Percentiles rank a stretch among this genome's conserved stretches.
Evolutionary conservation across 2,113 vertebrate genomes (phyloP).

Genomic region (Cairina moschata): DNA sequence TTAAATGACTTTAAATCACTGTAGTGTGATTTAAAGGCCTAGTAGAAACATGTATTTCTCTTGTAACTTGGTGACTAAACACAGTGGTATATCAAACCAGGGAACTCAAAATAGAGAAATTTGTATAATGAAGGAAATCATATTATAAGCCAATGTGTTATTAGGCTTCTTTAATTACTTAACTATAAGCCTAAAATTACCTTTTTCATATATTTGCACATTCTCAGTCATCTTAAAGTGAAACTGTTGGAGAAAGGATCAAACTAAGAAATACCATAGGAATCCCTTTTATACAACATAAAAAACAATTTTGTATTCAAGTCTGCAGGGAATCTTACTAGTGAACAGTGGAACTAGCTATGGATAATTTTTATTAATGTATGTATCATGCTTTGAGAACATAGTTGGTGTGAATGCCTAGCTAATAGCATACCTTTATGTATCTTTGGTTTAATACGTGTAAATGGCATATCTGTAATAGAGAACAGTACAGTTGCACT

Average conservation of each 20-base stretch:
- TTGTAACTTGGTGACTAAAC: slow-evolving; percentile 47
- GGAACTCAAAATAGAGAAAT: neutral
- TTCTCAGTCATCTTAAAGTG: slow-evolving; percentile 62
- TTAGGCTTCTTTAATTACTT: slow-evolving; percentile 60
- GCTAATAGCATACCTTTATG: slow-evolving; percentile 77
- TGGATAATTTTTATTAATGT: slow-evolving; percentile 72
- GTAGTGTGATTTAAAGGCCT: slow-evolving; percentile 40
- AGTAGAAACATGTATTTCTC: slow-evolving; percentile 51
- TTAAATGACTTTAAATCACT: slow-evolving; percentile 20
- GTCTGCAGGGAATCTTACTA: slow-evolving; percentile 67
- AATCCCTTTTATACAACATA: slow-evolving; percentile 48
- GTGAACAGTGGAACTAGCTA: slow-evolving; percentile 56
- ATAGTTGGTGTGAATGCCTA: slow-evolving; percentile 74
- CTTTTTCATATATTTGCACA: slow-evolving; percentile 61
- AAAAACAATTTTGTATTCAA: slow-evolving; percentile 48
- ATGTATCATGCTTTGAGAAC: slow-evolving; percentile 67
- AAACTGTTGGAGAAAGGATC: slow-evolving; percentile 51
- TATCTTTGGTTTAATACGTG: slow-evolving; percentile 66
- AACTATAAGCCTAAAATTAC: slow-evolving; percentile 61
- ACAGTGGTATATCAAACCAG: slow-evolving; percentile 22
- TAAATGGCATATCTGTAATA: slow-evolving; percentile 71
- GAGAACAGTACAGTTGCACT: slow-evolving; percentile 42
- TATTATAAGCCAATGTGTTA: slow-evolving; percentile 46
- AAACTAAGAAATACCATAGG: slow-evolving; percentile 67
- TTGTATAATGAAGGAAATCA: slow-evolving; percentile 21